These are phyloP conservation scores for Antedon mediterranea DNA, from an alignment of 53 echinoderm and acorn worm genomes.

Conservation along the genomic window DNA sequence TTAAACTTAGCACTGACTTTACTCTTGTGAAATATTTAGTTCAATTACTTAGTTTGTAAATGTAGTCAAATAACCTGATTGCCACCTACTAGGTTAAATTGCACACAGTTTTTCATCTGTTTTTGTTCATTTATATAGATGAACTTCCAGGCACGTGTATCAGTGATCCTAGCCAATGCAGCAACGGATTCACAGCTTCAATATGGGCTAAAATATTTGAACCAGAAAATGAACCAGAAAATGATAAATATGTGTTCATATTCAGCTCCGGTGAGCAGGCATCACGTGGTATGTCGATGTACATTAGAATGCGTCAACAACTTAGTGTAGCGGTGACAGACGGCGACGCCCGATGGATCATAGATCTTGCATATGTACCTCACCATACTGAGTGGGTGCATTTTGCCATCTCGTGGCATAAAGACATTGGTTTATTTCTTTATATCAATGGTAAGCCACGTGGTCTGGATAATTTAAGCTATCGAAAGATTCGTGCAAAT, in stretches of 20 bases:
- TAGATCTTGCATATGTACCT: slow-evolving; percentile 12
- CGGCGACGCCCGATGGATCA: slow-evolving; percentile 58
- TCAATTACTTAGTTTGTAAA: too few species aligned
- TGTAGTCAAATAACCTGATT: too few species aligned
- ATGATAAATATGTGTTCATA: slow-evolving; percentile 43
- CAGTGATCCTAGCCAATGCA: slow-evolving; percentile 67
- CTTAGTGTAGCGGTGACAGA: slow-evolving; percentile 54
- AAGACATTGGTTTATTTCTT: not conserved
- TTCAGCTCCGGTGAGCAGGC: slow-evolving; percentile 79
- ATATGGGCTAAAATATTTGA: slow-evolving; percentile 27
- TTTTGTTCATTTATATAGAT: not conserved
- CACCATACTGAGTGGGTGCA: not conserved
- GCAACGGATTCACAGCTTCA: slow-evolving; percentile 45
- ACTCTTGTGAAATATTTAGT: too few species aligned
- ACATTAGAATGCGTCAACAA: slow-evolving; percentile 25
- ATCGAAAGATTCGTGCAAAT: not conserved
- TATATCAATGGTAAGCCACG: not conserved
- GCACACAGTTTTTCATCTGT: too few species aligned
- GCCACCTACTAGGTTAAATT: too few species aligned
- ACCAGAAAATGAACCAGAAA: slow-evolving; percentile 17
- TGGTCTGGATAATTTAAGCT: not conserved
- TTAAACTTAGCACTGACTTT: too few species aligned
- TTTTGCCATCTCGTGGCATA: slow-evolving; percentile 4
- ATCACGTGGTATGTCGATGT: slow-evolving; percentile 65
- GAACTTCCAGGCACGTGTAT: slow-evolving; percentile 28